Base-by-base conservation (phyloP, 2,888 invertebrate genomes). In the Mythimna impura region DNA sequence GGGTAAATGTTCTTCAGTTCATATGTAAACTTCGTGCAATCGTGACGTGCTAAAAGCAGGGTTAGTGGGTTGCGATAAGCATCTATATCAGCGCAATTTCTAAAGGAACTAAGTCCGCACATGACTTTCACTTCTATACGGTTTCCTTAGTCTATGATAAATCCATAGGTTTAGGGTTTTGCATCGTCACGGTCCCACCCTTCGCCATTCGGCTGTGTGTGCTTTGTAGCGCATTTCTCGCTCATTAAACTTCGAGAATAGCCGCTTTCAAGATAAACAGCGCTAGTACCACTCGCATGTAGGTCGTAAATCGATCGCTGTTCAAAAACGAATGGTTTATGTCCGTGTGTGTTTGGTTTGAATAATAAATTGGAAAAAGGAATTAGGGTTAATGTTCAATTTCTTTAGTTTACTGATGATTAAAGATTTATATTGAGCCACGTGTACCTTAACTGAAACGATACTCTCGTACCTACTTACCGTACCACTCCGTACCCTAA, bases 201-300 rank as follows among this genome's bases (percentile, higher is more conserved):
- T 77, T 69, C 34, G 61, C 36, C 50, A 10, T 30, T 62, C 54
- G 34, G 25, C 34, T 75, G 66, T 83, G 52, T 73, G 73, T 76
- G 64, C 75, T 72, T 71, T 78, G 84, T 65, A 75, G 72, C 71
- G 60, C 68, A 81, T 78, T 86, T 84, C 82, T 76, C 73, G 84
- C 75, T 86, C 84, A 84, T 86, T 84, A 76, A 75, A 67, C 78
- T 81, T 78, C 40, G 43, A 81, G 73, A 80, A 86, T 83, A 74
- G 73, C 58, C 71, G 71, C 70, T 69, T 86, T 75, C 69, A 73
- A 81, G 78, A 86, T 73, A 86, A 81, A 75, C 81, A 83, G 72
- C 52, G 62, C 66, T 47, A 50, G 54, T 43, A 52, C 58, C 50
- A 76, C 61, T 83, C 67, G 81, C 60, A 81, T 73, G 67, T 77